Conservation (phyloP, 2,888 invertebrate species). For the Halictus ligatus region DNA sequence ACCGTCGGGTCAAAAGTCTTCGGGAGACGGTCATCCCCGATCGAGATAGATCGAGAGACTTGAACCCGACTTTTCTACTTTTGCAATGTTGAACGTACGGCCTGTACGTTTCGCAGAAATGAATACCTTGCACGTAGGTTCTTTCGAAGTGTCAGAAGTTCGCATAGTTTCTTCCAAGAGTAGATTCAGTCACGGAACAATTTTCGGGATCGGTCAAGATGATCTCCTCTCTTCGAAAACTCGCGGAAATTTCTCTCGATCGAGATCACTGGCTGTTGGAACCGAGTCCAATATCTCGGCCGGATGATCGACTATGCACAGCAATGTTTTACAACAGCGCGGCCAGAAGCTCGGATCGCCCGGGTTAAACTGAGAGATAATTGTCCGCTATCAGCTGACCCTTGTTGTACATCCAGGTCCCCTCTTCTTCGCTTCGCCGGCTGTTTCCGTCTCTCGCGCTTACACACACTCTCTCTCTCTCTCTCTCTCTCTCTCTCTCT, state of each 20-base stretch:
- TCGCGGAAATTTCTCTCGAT: neutral
- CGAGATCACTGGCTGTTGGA: neutral
- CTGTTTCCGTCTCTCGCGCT: neutral
- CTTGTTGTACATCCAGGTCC: conserved; percentile 65
- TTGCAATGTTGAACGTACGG: neutral
- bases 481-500: neutral
- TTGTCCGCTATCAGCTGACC: conserved; percentile 76
- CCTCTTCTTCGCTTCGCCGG: conserved; percentile 24
- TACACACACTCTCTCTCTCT: neutral
- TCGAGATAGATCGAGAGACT: neutral
- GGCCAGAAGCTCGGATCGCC: conserved; percentile 62
- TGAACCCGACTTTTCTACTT: too few relatives aligned
- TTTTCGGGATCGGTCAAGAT: neutral
- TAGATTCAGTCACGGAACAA: neutral
- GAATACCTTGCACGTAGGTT: neutral
- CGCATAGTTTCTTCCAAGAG: neutral
- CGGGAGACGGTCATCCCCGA: neutral
- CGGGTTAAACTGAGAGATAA: conserved; percentile 74
- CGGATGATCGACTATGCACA: conserved; percentile 45
- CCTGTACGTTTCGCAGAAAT: neutral
- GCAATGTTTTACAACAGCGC: conserved; percentile 67
- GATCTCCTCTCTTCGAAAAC: neutral
- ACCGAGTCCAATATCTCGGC: conserved; percentile 42
- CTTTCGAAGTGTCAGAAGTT: neutral
- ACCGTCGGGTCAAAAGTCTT: neutral